phyloP scores from a whole-genome alignment of 2,797 vertebrate genomes.

The Glossophaga mutica region DNA sequence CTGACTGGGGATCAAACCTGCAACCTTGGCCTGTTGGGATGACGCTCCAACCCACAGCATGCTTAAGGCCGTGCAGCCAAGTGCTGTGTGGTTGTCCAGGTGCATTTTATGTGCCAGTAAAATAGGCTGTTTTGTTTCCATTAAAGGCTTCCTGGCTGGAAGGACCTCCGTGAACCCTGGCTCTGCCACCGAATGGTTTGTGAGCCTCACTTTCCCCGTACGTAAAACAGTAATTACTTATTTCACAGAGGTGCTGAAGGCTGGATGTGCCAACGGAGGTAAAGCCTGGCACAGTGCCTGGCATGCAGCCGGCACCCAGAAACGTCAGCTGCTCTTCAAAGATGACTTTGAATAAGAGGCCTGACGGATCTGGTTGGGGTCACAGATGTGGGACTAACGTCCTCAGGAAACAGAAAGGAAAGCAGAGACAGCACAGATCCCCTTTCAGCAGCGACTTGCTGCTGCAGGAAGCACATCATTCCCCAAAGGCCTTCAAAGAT shows the following conservation, averaged over 20 bases:
- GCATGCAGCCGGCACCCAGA: not conserved
- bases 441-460: not conserved
- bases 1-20: not conserved
- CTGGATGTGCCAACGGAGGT: not conserved
- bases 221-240: not conserved
- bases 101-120: not conserved
- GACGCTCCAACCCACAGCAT: not conserved
- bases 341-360: not conserved
- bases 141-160: not conserved
- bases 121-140: not conserved
- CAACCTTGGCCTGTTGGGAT: too few species aligned
- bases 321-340: not conserved
- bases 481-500: not conserved
- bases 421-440: not conserved
- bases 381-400: not conserved
- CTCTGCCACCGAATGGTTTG: not conserved
- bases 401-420: not conserved
- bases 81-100: not conserved
- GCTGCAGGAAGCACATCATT: constrained; percentile 8
- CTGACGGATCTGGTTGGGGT: not conserved
- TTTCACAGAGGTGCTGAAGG: not conserved
- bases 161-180: not conserved
- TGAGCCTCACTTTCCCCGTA: not conserved
- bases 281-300: not conserved
- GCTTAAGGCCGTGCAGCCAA: not conserved